Percentiles rank a stretch among this genome's conserved stretches.
These are phyloP conservation scores for Diglossa cyanea DNA, from an alignment of 2,797 vertebrate genomes.

Conservation along the genomic window DNA sequence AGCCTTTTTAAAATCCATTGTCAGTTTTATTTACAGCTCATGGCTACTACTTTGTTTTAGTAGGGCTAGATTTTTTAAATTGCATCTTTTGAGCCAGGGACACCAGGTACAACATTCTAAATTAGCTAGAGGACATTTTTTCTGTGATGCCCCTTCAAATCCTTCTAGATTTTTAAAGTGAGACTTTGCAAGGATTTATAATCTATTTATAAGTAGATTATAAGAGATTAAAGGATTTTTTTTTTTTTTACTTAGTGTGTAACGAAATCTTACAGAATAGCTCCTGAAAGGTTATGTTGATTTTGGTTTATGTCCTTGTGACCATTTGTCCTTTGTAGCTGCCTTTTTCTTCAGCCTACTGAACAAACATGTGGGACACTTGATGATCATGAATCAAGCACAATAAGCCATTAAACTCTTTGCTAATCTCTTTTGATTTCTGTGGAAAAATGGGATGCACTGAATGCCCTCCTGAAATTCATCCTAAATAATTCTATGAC, in stretches of 20 bases:
- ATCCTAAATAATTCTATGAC: not conserved
- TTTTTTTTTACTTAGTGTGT: not conserved
- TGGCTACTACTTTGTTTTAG: not conserved
- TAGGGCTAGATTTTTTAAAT: not conserved
- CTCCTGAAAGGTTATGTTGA: not conserved
- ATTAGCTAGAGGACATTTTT: not conserved
- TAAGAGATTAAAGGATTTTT: not conserved
- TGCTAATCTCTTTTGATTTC: not conserved
- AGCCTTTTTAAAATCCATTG: not conserved
- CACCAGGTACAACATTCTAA: not conserved
- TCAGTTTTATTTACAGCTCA: not conserved
- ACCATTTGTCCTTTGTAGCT: not conserved
- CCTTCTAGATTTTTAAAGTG: not conserved
- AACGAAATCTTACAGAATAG: not conserved
- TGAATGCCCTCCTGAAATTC: not conserved
- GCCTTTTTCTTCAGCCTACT: not conserved
- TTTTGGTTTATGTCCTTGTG: not conserved
- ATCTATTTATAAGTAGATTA: not conserved
- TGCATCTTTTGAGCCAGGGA: not conserved
- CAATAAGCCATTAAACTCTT: not conserved
- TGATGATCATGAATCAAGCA: rapidly evolving
- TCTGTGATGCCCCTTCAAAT: not conserved
- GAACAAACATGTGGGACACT: not conserved
- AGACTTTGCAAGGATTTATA: not conserved
- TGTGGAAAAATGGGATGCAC: not conserved